These are phyloP conservation scores for Apodemia duryi DNA, from an alignment of 2,888 invertebrate genomes.

Conservation along the genomic window DNA sequence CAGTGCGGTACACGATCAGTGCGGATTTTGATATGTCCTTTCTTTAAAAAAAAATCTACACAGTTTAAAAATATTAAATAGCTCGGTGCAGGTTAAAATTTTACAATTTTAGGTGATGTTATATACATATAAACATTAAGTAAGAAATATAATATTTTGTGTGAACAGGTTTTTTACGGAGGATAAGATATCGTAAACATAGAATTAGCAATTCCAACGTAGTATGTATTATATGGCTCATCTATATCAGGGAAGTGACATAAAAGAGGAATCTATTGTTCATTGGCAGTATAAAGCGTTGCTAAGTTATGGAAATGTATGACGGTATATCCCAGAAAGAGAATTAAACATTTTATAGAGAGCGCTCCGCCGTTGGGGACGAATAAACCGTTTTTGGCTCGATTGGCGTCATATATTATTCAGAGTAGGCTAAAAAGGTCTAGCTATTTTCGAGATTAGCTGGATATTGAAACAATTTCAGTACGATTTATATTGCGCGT, in stretches of 20 bases:
- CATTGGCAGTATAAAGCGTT: conserved; percentile 3
- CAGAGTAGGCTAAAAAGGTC: conserved; percentile 29
- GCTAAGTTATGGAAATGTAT: conserved; percentile 11
- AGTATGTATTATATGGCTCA: not conserved
- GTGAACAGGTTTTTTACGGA: not conserved
- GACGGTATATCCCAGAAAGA: conserved; percentile 25
- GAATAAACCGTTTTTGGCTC: conserved; percentile 43
- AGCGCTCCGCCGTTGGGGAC: conserved; percentile 26
- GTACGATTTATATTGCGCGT: not conserved
- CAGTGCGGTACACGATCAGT: no score
- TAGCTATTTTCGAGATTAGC: conserved; percentile 11
- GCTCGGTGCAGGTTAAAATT: no score
- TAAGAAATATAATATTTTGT: not conserved
- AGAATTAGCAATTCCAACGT: not conserved
- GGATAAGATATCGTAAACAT: not conserved
- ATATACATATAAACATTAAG: not conserved
- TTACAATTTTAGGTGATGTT: no score
- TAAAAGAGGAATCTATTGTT: conserved; percentile 12
- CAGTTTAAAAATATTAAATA: no score
- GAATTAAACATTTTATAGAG: conserved; percentile 29
- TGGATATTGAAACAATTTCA: conserved; percentile 9
- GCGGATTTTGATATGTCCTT: no score
- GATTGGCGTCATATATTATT: conserved; percentile 53
- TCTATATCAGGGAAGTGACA: not conserved
- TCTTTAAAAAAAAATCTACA: no score